These are phyloP conservation scores for Aphelinus atriplicis DNA, from an alignment of 1,140 invertebrate species.

Conservation along the genomic window DNA sequence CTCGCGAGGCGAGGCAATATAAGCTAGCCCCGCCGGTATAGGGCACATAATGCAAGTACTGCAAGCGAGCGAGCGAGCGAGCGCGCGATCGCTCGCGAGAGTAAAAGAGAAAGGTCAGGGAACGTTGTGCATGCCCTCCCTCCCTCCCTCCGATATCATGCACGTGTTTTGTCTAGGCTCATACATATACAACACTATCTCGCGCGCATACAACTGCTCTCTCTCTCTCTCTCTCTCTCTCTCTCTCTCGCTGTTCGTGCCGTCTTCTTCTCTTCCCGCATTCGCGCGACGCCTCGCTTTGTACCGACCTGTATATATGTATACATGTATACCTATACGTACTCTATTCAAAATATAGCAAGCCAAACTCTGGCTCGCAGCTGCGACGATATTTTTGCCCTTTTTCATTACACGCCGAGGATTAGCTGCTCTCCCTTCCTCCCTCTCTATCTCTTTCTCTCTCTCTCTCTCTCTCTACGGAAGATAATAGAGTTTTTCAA, in stretches of 20 bases:
- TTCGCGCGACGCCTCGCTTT: background rate
- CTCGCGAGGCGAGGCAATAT: conserved; percentile 24
- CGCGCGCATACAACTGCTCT: too few relatives aligned
- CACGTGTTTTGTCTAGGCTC: conserved; percentile 14
- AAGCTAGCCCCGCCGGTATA: background rate
- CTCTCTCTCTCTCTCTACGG: too few relatives aligned
- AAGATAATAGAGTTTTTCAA: too few relatives aligned
- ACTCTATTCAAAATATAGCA: conserved; percentile 11
- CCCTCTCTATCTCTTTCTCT: too few relatives aligned
- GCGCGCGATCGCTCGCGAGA: background rate
- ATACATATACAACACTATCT: background rate
- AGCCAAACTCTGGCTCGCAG: too few relatives aligned
- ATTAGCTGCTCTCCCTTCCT: too few relatives aligned
- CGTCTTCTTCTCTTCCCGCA: background rate
- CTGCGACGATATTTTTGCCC: too few relatives aligned
- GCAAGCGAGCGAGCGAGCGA: too few relatives aligned
- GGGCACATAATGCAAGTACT: too few relatives aligned
- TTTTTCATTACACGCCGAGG: too few relatives aligned
- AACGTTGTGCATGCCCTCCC: background rate
- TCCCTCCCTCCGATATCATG: background rate
- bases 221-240: background rate
- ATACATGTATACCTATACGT: too few relatives aligned
- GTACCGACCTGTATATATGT: background rate
- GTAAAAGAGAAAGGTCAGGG: conserved; percentile 23
- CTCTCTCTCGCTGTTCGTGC: background rate